A percentile compares a stretch with the other conserved stretches of the same genome.
Evolutionary conservation across 23 tunicate genomes (phyloP).

Genomic region (Trididemnum nubilum): DNA sequence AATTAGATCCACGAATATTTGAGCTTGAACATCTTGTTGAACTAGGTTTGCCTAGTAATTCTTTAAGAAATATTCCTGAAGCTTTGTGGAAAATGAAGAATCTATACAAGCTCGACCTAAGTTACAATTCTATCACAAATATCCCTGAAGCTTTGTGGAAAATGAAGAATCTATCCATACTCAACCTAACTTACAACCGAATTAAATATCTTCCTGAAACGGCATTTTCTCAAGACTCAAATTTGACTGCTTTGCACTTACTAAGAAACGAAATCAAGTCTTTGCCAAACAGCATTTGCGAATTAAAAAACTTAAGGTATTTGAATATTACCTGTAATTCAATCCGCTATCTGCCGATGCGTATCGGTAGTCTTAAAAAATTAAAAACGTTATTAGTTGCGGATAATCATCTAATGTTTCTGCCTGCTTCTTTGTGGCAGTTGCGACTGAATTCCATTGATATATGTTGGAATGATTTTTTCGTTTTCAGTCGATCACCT

Average conservation of each 20-base stretch:
- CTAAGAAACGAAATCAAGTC: conserved; percentile 4
- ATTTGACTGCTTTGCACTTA: conserved; percentile 8
- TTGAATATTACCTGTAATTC: conserved; percentile 39
- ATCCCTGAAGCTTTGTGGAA: conserved; percentile 34
- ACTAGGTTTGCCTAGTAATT: too few relatives aligned
- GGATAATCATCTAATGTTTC: conserved; percentile 24
- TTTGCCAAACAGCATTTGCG: conserved; percentile 37
- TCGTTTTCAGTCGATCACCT: neutral
- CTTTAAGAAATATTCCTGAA: too few relatives aligned
- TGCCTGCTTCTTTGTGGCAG: conserved; percentile 30
- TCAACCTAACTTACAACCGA: conserved; percentile 34
- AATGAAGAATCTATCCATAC: neutral
- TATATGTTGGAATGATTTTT: conserved; percentile 36
- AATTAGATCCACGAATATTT: conserved; percentile 51
- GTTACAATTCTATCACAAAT: conserved; percentile 41
- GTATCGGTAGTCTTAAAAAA: conserved; percentile 40
- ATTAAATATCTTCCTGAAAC: conserved; percentile 15
- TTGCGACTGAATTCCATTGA: conserved; percentile 12
- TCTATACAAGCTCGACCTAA: conserved; percentile 43
- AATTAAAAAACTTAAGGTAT: conserved; percentile 38
- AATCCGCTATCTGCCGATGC: conserved; percentile 34
- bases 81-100: too few relatives aligned
- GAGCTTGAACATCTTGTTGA: too few relatives aligned
- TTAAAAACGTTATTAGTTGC: conserved; percentile 40
- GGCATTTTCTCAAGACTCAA: neutral